Percentiles rank a stretch among this genome's conserved stretches.
phyloP scores from a whole-genome alignment of 2,113 vertebrate genomes.

The Hucho hucho region DNA sequence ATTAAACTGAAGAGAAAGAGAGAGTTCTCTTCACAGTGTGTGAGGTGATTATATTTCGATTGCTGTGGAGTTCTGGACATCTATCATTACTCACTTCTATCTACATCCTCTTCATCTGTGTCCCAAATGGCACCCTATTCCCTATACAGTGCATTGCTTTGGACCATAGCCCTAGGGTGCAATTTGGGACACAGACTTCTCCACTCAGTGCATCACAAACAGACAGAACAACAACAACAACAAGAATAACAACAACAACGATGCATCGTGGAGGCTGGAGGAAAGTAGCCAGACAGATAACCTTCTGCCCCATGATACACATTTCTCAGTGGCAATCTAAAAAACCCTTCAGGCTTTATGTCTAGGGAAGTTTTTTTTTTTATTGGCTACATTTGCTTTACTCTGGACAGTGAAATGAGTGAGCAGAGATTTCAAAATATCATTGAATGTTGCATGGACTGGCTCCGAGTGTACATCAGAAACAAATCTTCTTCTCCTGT shows the following conservation, averaged over 20 bases:
- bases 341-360: conserved; percentile 20
- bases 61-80: too few relatives aligned
- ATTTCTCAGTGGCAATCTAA: conserved; percentile 47
- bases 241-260: background rate
- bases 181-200: background rate
- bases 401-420: too few relatives aligned
- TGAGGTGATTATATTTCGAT: too few relatives aligned
- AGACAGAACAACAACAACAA: conserved; percentile 39
- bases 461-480: too few relatives aligned
- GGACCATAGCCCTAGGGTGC: background rate
- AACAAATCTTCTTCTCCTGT: too few relatives aligned
- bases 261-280: background rate
- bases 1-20: too few relatives aligned
- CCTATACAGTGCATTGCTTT: too few relatives aligned
- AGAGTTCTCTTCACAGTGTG: too few relatives aligned
- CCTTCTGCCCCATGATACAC: conserved; percentile 38
- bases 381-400: conserved; percentile 16
- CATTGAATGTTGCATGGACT: too few relatives aligned
- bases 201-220: conserved; percentile 39
- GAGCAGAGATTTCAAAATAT: too few relatives aligned
- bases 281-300: conserved; percentile 21
- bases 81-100: too few relatives aligned
- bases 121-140: too few relatives aligned
- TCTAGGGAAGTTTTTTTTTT: conserved; percentile 17
- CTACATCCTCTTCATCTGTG: background rate